Percentiles rank a stretch among this genome's conserved stretches.
phyloP scores from a whole-genome alignment of 1,140 invertebrate genomes.

The Ctenoplectra terminalis region DNA sequence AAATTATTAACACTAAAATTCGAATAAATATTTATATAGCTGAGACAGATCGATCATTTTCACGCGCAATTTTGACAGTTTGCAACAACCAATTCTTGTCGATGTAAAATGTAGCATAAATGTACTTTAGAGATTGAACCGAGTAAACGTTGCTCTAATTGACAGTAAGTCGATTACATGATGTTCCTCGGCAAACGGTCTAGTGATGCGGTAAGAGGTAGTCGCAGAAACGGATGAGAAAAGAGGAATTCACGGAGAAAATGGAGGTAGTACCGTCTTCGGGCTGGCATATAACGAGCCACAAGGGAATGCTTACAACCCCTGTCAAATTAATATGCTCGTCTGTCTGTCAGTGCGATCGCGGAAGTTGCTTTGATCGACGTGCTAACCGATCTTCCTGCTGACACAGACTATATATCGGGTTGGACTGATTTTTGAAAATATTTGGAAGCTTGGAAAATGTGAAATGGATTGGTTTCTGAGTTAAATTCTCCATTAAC shows the following conservation, averaged over 20 bases:
- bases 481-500: too few species aligned
- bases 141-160: conserved; percentile 47
- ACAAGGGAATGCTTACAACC: not conserved
- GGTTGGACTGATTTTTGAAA: not conserved
- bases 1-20: too few species aligned
- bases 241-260: conserved; percentile 7
- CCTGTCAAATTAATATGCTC: conserved; percentile 48
- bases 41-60: too few species aligned
- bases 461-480: not conserved
- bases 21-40: too few species aligned
- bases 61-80: too few species aligned
- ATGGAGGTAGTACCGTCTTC: not conserved
- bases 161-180: conserved; percentile 50
- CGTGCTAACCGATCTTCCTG: not conserved
- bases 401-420: too few species aligned
- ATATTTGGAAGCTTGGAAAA: not conserved
- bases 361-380: not conserved
- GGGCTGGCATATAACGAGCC: conserved; percentile 37
- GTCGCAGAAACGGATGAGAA: not conserved
- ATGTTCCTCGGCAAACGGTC: not conserved
- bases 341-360: not conserved
- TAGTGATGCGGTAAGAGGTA: not conserved
- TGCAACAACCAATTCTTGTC: too few species aligned
- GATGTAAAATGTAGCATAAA: not conserved
- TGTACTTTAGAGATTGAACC: not conserved